These are phyloP conservation scores for Troides helena DNA, from an alignment of 2,888 invertebrate genomes.

Conservation along the genomic window DNA sequence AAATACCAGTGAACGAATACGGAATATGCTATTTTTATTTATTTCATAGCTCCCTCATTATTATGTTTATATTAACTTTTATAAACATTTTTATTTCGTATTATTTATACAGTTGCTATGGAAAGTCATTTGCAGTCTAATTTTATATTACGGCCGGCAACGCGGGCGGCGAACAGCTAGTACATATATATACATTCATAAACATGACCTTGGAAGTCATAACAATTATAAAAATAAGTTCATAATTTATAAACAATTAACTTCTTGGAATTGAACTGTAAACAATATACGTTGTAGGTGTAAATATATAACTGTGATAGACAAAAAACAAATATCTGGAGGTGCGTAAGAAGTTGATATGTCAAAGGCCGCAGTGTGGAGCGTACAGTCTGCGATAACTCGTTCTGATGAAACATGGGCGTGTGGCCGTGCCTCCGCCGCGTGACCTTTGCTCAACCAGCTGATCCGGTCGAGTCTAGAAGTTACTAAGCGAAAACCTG, in stretches of 20 bases:
- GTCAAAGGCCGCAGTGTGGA: conserved; percentile 20
- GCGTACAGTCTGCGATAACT: conserved; percentile 20
- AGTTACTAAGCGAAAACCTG: conserved; percentile 6
- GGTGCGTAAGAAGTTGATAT: conserved; percentile 13
- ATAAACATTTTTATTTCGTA: too few species aligned
- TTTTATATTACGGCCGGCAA: too few species aligned
- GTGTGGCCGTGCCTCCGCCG: conserved; percentile 51
- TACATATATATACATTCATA: neutral
- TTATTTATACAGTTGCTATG: too few species aligned
- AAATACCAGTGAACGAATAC: too few species aligned
- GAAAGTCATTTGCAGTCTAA: too few species aligned
- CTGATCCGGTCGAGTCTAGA: conserved; percentile 10
- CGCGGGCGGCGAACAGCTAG: too few species aligned
- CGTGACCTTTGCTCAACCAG: conserved; percentile 36
- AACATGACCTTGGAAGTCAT: neutral
- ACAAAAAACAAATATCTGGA: conserved; percentile 16
- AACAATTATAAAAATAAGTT: conserved; percentile 3
- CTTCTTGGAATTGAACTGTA: neutral
- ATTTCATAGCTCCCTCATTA: too few species aligned
- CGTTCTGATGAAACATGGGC: conserved; percentile 47
- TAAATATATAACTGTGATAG: conserved; percentile 1
- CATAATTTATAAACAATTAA: conserved; percentile 3
- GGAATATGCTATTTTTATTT: too few species aligned
- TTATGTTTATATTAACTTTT: too few species aligned
- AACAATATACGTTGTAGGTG: neutral